These are phyloP conservation scores for Scolopax mira DNA, from an alignment of 2,113 vertebrate genomes.

Conservation along the genomic window DNA sequence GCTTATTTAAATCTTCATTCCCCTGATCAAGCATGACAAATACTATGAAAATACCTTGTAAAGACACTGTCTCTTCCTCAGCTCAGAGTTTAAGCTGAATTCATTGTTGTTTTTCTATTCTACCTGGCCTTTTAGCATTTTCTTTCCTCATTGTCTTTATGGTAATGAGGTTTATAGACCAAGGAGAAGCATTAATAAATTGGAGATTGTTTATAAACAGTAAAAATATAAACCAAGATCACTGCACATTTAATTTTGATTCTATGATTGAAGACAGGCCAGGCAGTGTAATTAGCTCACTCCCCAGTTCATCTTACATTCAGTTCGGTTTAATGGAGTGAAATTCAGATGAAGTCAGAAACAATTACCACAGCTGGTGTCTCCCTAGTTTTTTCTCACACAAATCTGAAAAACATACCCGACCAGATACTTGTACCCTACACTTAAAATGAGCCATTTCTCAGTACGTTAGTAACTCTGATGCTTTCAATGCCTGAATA, in stretches of 20 bases:
- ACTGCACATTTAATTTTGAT: neutral
- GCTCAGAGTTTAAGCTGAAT: neutral
- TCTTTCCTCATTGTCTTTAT: neutral
- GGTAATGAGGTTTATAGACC: constrained; percentile 5
- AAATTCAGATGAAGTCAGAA: neutral
- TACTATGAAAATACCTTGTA: neutral
- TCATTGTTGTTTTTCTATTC: neutral
- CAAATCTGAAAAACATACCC: neutral
- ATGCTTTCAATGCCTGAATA: neutral
- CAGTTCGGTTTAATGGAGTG: neutral
- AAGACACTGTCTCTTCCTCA: neutral
- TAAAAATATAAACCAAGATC: neutral
- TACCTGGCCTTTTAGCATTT: neutral
- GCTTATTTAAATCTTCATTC: neutral
- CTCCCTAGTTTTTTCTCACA: neutral
- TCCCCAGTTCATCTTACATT: neutral
- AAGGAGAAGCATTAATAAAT: neutral
- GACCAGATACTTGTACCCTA: neutral
- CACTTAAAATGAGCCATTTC: neutral
- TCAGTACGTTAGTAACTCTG: neutral
- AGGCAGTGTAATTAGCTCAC: neutral
- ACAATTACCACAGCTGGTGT: neutral
- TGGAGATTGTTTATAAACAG: neutral
- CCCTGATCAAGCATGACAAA: neutral
- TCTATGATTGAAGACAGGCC: neutral